Evolutionary conservation across 2,797 vertebrate genomes (phyloP).

Genomic region (Gymnoscopelus microlampas): DNA sequence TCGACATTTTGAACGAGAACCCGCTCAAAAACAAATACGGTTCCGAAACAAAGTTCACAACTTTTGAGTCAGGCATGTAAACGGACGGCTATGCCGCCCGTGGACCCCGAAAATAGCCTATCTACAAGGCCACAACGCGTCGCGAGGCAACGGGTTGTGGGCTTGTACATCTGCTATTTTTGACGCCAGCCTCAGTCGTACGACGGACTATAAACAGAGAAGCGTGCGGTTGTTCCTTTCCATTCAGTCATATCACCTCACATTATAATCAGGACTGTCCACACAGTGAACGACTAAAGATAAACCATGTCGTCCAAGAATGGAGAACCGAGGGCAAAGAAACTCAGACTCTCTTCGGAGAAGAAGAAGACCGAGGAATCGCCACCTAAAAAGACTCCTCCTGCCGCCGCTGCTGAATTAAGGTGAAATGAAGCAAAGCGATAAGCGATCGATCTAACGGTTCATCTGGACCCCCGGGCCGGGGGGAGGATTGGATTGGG

Average conservation of each 20-base stretch:
- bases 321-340: slow-evolving; percentile 80
- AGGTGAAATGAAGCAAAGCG: slow-evolving; percentile 62
- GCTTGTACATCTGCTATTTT: too few relatives aligned
- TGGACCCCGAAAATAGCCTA: too few relatives aligned
- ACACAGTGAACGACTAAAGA: too few relatives aligned
- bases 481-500: too few relatives aligned
- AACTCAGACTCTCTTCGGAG: slow-evolving; percentile 67
- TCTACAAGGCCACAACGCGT: too few relatives aligned
- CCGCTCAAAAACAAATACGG: too few relatives aligned
- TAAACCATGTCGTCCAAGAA: slow-evolving; percentile 62
- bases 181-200: not conserved
- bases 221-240: not conserved
- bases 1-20: too few relatives aligned
- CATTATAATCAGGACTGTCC: too few relatives aligned
- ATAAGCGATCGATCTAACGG: not conserved
- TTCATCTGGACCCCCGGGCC: too few relatives aligned
- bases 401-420: slow-evolving; percentile 26
- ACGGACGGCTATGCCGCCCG: slow-evolving; percentile 45
- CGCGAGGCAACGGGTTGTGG: too few relatives aligned
- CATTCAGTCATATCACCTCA: not conserved
- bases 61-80: slow-evolving; percentile 65
- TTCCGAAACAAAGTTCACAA: not conserved
- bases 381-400: slow-evolving; percentile 54
- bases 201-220: too few relatives aligned
- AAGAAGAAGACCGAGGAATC: slow-evolving; percentile 36